Evolutionary conservation across 1,140 invertebrate species (phyloP).

Genomic region (Aplysia californica): DNA sequence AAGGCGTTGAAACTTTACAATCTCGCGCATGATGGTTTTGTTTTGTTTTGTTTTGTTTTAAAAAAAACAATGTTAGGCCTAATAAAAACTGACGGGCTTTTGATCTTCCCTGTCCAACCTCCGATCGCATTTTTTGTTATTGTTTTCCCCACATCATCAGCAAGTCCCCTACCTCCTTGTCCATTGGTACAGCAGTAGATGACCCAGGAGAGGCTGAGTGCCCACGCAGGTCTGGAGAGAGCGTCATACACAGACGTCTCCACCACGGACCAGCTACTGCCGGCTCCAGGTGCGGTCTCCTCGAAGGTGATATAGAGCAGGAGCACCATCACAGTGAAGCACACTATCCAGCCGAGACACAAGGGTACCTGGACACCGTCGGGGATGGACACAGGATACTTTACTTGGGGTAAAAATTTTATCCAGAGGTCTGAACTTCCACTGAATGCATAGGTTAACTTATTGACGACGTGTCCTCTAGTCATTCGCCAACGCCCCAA

Average conservation of each 20-base stretch:
- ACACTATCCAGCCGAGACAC: constrained; percentile 32
- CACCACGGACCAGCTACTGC: constrained; percentile 27
- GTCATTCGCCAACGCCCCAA: not conserved
- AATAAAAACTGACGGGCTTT: no score
- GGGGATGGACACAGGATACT: not conserved
- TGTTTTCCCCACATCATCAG: not conserved
- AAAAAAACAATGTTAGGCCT: no score
- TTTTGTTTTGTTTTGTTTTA: not conserved
- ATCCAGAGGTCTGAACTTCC: no score
- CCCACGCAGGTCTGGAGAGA: constrained; percentile 32
- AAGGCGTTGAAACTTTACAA: not conserved
- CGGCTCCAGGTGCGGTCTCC: constrained; percentile 20
- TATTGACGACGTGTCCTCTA: no score
- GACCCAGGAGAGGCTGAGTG: constrained; percentile 39
- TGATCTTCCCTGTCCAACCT: not conserved
- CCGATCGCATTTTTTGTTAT: not conserved
- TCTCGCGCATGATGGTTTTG: no score
- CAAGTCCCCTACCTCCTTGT: constrained; percentile 34
- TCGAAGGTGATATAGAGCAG: constrained; percentile 35
- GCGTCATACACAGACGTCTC: constrained; percentile 34
- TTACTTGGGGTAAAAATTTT: not conserved
- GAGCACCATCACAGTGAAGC: constrained; percentile 9
- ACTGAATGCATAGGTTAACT: no score
- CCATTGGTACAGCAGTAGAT: constrained; percentile 39
- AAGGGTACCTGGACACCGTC: constrained; percentile 15